Percentiles rank a stretch among this genome's conserved stretches.
Conservation (phyloP, 2,113 vertebrate species). For the Speoplatyrhinus poulsoni region DNA sequence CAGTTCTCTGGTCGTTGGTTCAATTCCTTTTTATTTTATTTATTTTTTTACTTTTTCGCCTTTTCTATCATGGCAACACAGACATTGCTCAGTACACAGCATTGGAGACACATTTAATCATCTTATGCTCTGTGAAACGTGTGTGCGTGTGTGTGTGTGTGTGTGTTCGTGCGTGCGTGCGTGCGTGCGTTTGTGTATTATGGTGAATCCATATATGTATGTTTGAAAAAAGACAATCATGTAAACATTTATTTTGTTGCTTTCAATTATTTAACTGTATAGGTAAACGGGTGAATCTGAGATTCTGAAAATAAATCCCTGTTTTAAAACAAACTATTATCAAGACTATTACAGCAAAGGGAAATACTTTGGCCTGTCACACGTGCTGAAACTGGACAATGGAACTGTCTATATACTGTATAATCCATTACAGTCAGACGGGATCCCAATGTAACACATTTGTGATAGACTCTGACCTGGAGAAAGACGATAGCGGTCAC, state of each 20-base stretch:
- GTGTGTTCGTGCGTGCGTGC: constrained; percentile 20
- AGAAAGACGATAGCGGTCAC: constrained; percentile 29
- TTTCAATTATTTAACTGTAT: constrained; percentile 41
- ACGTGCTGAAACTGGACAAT: constrained; percentile 39
- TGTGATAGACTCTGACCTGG: constrained; percentile 42
- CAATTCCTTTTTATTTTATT: constrained; percentile 45
- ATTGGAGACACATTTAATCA: constrained; percentile 51
- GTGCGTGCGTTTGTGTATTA: constrained; percentile 2
- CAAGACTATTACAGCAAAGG: constrained; percentile 62
- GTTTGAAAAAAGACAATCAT: constrained; percentile 77
- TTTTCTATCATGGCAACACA: constrained; percentile 52
- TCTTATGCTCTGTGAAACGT: constrained; percentile 28
- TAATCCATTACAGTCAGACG: too few relatives aligned
- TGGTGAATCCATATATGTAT: constrained; percentile 45
- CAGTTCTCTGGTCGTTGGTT: constrained; percentile 61
- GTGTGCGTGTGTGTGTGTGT: constrained; percentile 45
- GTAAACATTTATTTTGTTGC: constrained; percentile 51
- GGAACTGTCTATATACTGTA: constrained; percentile 9
- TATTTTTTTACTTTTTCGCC: constrained; percentile 6
- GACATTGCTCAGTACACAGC: constrained; percentile 56
- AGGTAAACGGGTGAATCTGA: constrained; percentile 40
- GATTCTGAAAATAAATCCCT: constrained; percentile 50
- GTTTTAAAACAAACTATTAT: constrained; percentile 59
- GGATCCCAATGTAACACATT: constrained; percentile 15
- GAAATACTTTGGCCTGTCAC: constrained; percentile 39